Base-by-base conservation (phyloP, 1,140 invertebrate genomes). In the Mycetomoellerius zeteki region DNA sequence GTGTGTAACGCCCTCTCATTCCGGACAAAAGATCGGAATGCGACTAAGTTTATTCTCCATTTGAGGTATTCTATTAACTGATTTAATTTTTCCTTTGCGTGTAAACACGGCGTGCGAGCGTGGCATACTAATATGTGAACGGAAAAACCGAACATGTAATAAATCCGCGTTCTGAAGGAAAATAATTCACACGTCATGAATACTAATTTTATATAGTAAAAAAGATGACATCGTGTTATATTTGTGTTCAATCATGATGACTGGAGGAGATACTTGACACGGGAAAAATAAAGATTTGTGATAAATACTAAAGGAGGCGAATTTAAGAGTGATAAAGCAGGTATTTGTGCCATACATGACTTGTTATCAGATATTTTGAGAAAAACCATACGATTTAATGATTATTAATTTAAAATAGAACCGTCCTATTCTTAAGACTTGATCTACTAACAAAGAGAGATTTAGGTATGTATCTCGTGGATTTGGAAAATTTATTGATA, bases 231-330 rank as follows among this genome's bases (percentile, higher is more conserved):
- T 37, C 24, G 21, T 30, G 8, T 10, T 43, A 43, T 6, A 21
- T 52, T 52, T 16, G n/a, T 52, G n/a, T 78, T 78, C 14, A 12
- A 52, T 52, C 7, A 21, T 24, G 37, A 52, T 80, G 62, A 80
- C n/a, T 52, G 60, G 27, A 80, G n/a, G 30, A 30, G 16, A 47
- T 27, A 19, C 30, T 14, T 58, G 0, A 30, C 16, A 24, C n/a
- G n/a, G 3, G 1, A 47, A 12, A 43, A n/a, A 14, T 14, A 52
- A n/a, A 67, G 4, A 52, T 21, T 65, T 47, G 6, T 50, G 14
- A 33, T 80, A 69, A 69, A 69, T 3, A 52, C 56, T 8, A 14
- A n/a, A 12, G 14, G 7, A 50, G 19, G 14, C n/a, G 2, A 50
- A 65, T 30, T 52, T 19, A 52, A 3, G 24, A 52, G 27, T 8